phyloP scores from a whole-genome alignment of 53 echinoderm and acorn worm genomes.

The Actinopyga echinites region DNA sequence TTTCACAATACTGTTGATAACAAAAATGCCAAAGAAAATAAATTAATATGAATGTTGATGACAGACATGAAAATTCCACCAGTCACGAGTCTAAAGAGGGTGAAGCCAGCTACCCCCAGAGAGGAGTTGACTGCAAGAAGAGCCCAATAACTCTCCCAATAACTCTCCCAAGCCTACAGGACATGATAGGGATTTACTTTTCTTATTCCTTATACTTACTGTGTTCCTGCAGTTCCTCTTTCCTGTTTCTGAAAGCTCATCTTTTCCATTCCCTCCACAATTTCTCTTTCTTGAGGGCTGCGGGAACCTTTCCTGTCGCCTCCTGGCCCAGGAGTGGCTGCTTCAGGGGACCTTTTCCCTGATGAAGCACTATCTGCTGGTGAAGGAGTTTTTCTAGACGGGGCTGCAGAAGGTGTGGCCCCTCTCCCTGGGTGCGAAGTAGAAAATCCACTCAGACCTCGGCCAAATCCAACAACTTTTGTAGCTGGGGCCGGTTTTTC shows the following conservation, averaged over 20 bases:
- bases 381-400: constrained; percentile 14
- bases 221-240: constrained; percentile 60
- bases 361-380: background rate
- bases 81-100: too few relatives aligned
- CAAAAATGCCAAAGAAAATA: too few relatives aligned
- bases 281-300: background rate
- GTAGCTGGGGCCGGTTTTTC: background rate
- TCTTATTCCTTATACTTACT: constrained; percentile 45
- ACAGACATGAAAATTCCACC: too few relatives aligned
- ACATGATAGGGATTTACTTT: too few relatives aligned
- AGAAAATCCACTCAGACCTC: constrained; percentile 7
- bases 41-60: too few relatives aligned
- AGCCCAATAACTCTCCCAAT: too few relatives aligned
- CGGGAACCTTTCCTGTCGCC: background rate
- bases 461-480: constrained; percentile 15
- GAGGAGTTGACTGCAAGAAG: too few relatives aligned
- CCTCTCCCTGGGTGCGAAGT: background rate
- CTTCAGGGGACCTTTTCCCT: background rate
- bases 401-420: background rate
- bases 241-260: constrained; percentile 21
- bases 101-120: too few relatives aligned
- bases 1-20: too few relatives aligned
- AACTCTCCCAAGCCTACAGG: too few relatives aligned
- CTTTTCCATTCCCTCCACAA: background rate
- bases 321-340: constrained; percentile 4